phyloP scores from a whole-genome alignment of 1,140 invertebrate species.

The Pseudachorutes palmiensis region DNA sequence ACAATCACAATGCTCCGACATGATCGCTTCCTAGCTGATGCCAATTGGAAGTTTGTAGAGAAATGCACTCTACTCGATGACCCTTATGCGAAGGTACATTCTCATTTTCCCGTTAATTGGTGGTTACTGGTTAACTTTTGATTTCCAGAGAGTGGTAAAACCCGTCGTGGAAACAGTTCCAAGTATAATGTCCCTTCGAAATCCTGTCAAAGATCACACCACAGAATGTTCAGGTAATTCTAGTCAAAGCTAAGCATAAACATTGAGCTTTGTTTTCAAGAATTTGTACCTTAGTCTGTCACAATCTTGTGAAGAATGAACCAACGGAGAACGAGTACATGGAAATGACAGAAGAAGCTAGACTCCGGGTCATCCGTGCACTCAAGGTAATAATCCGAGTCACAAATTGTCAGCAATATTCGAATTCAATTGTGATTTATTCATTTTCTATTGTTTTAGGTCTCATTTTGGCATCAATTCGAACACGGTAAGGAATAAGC shows the following conservation, averaged over 20 bases:
- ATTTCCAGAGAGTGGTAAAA: slow-evolving; percentile 6
- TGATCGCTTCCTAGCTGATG: slow-evolving; percentile 46
- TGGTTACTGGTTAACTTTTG: neutral
- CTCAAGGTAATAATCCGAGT: slow-evolving; percentile 21
- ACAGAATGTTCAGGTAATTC: slow-evolving; percentile 8
- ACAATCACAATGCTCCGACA: slow-evolving; percentile 43
- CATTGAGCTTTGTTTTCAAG: neutral
- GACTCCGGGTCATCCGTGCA: slow-evolving; percentile 29
- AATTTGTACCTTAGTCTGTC: neutral
- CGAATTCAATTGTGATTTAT: neutral
- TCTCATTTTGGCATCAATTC: slow-evolving; percentile 15
- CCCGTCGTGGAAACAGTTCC: neutral
- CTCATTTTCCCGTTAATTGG: neutral
- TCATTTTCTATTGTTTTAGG: neutral
- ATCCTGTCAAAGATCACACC: neutral
- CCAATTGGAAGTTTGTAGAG: slow-evolving; percentile 44
- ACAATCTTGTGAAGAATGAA: slow-evolving; percentile 18
- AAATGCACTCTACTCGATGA: slow-evolving; percentile 17
- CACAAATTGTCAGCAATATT: neutral
- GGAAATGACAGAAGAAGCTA: slow-evolving; percentile 35
- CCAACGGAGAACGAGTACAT: slow-evolving; percentile 19
- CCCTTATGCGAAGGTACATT: slow-evolving; percentile 22
- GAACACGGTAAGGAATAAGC: neutral
- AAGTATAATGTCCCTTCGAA: slow-evolving; percentile 11
- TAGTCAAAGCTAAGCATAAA: neutral